Evolutionary conservation across 2,888 invertebrate genomes (phyloP).

Genomic region (Ichneumon xanthorius): DNA sequence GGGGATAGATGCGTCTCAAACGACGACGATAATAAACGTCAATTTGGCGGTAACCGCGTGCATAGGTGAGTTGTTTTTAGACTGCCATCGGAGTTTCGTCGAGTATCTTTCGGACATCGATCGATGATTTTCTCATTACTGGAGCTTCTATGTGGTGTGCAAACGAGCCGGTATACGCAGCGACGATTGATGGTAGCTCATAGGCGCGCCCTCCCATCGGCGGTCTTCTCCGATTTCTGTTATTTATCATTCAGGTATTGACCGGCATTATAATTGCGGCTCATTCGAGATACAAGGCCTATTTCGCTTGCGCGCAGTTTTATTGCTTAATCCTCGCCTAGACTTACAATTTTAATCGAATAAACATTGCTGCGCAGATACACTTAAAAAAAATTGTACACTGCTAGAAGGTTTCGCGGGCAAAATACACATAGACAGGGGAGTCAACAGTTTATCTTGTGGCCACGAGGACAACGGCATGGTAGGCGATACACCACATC

Average conservation of each 20-base stretch:
- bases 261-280: background rate
- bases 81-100: background rate
- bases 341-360: background rate
- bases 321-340: background rate
- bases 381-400: background rate
- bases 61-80: conserved; percentile 86
- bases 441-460: conserved; percentile 1
- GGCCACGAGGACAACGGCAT: conserved; percentile 9
- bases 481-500: background rate
- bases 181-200: background rate
- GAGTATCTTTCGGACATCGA: background rate
- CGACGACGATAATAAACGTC: conserved; percentile 90
- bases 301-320: background rate
- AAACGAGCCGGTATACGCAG: background rate
- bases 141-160: background rate
- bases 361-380: background rate
- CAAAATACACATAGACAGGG: background rate
- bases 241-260: background rate
- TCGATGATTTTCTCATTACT: background rate
- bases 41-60: conserved; percentile 90
- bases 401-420: background rate
- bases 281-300: background rate
- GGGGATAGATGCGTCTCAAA: conserved; percentile 88
- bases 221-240: background rate
- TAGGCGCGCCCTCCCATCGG: background rate